Percentiles rank a stretch among this genome's conserved stretches.
Conservation (phyloP, 2,888 invertebrate species). For the Eulithis prunata region DNA sequence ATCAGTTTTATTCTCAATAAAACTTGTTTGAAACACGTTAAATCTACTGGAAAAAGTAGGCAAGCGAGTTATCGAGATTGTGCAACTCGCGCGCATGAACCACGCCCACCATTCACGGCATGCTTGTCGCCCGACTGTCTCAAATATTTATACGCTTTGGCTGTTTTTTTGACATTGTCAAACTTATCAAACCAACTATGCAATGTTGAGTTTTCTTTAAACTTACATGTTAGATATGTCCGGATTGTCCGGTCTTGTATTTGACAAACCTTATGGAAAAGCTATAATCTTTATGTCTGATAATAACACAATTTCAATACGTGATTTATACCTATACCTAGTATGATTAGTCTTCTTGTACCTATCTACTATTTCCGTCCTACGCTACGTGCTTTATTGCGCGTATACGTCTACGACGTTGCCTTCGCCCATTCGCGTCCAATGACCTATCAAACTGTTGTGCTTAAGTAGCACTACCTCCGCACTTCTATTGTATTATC, state of each 20-base stretch:
- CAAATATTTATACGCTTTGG: slow-evolving; percentile 40
- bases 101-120: slow-evolving; percentile 53
- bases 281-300: too few relatives aligned
- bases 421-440: slow-evolving; percentile 7
- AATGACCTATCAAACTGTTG: slow-evolving; percentile 23
- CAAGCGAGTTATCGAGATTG: slow-evolving; percentile 47
- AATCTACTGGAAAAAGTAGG: slow-evolving; percentile 36
- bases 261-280: too few relatives aligned
- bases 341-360: not conserved
- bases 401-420: slow-evolving; percentile 29
- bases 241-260: too few relatives aligned
- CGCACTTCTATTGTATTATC: not conserved
- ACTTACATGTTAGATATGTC: too few relatives aligned
- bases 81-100: slow-evolving; percentile 49
- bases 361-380: slow-evolving; percentile 11
- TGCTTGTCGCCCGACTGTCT: slow-evolving; percentile 47
- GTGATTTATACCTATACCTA: too few relatives aligned
- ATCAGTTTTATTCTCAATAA: slow-evolving; percentile 17
- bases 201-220: too few relatives aligned
- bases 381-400: slow-evolving; percentile 32
- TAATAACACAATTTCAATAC: too few relatives aligned
- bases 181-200: too few relatives aligned
- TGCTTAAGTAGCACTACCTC: not conserved
- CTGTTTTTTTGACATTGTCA: slow-evolving; percentile 8
- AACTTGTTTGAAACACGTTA: slow-evolving; percentile 26